A percentile compares a stretch with the other conserved stretches of the same genome.
phyloP scores from a whole-genome alignment of 2,797 vertebrate genomes.

The Pipistrellus nathusii region DNA sequence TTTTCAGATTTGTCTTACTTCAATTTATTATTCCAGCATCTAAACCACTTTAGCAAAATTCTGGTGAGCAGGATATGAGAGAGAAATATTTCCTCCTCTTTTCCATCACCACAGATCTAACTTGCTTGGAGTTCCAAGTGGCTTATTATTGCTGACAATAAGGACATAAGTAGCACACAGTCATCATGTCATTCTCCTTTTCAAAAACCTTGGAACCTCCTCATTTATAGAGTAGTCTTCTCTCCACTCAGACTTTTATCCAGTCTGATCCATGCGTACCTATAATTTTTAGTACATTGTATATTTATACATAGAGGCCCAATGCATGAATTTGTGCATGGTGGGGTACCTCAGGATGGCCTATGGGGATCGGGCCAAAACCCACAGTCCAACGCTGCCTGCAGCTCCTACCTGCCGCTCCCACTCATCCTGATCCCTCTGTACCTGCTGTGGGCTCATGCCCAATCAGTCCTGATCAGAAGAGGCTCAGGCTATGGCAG shows the following conservation, averaged over 20 bases:
- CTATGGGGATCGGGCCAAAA: too few relatives aligned
- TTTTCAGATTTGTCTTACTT: slow-evolving; percentile 52
- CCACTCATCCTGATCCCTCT: too few relatives aligned
- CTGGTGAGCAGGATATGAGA: slow-evolving; percentile 4
- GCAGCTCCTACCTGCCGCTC: too few relatives aligned
- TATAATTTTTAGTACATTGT: background rate
- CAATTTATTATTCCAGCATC: slow-evolving; percentile 41
- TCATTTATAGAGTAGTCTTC: background rate
- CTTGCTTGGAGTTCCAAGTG: slow-evolving; percentile 65
- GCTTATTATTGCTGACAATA: slow-evolving; percentile 68
- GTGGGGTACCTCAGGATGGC: too few relatives aligned
- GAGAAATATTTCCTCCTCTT: slow-evolving; percentile 53
- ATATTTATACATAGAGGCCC: background rate
- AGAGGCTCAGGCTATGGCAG: too few relatives aligned
- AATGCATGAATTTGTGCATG: too few relatives aligned
- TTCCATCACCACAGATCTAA: slow-evolving; percentile 47
- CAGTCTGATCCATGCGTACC: background rate
- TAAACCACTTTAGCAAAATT: slow-evolving; percentile 59
- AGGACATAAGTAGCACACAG: slow-evolving; percentile 37
- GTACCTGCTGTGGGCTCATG: too few relatives aligned
- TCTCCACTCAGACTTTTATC: background rate
- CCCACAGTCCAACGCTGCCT: too few relatives aligned
- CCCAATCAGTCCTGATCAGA: too few relatives aligned
- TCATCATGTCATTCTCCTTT: slow-evolving; percentile 44
- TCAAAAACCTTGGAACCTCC: background rate